phyloP scores from a whole-genome alignment of 1,140 invertebrate species.

The Zaprionus inermis region DNA sequence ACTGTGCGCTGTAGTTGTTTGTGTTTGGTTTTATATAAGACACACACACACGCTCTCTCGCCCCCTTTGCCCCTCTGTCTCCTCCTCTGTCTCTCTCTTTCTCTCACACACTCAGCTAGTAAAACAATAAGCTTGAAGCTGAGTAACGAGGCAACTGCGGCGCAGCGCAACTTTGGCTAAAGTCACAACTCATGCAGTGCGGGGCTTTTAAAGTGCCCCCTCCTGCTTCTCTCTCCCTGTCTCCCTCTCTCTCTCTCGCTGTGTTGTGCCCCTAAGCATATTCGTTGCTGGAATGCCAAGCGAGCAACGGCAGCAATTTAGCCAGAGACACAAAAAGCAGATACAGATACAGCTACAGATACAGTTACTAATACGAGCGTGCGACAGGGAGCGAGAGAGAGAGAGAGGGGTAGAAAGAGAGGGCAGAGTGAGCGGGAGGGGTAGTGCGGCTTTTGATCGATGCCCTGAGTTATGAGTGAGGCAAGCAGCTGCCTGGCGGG shows the following conservation, averaged over 20 bases:
- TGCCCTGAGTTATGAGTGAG: slow-evolving; percentile 47
- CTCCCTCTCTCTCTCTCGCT: neutral
- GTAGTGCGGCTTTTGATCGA: slow-evolving; percentile 41
- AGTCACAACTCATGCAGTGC: slow-evolving; percentile 36
- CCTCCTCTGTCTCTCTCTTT: too few species aligned
- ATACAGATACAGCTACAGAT: slow-evolving; percentile 24
- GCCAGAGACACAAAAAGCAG: slow-evolving; percentile 20
- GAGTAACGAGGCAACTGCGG: slow-evolving; percentile 27
- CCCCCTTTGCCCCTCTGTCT: too few species aligned
- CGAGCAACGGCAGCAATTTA: slow-evolving; percentile 42
- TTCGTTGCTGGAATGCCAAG: slow-evolving; percentile 35
- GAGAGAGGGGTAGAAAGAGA: neutral
- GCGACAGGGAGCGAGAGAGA: neutral
- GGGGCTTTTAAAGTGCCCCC: slow-evolving; percentile 12
- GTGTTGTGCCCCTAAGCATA: slow-evolving; percentile 5
- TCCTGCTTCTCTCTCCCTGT: neutral
- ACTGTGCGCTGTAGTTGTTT: slow-evolving; percentile 51
- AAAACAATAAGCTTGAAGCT: slow-evolving; percentile 51
- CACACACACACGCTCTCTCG: slow-evolving; percentile 5
- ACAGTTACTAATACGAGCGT: slow-evolving; percentile 18
- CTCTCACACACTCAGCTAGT: slow-evolving; percentile 20
- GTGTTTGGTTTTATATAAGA: slow-evolving; percentile 60
- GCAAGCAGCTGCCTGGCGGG: slow-evolving; percentile 21
- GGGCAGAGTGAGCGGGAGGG: neutral
- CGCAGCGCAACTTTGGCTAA: slow-evolving; percentile 43